Evolutionary conservation across 2,113 vertebrate species (phyloP), one percentile per base, ranked within the genome.

Genomic region (Ibidorhyncha struthersii): DNA sequence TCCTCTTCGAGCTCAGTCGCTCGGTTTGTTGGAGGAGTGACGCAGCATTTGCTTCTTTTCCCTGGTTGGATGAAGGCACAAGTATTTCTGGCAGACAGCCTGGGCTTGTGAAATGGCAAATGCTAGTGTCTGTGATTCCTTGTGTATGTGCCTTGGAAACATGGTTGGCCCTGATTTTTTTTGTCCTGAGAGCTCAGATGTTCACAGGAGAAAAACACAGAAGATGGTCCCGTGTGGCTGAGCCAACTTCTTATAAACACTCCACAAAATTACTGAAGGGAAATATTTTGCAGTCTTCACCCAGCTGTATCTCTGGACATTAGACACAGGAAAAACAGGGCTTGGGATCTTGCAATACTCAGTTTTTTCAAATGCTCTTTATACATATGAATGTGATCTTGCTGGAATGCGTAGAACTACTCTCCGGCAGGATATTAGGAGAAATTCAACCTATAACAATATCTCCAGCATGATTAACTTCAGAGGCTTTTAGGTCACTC

Each of bases 21-120:
- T 90, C 3, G 0, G 14, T 76, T 82, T 77, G 41, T 52, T 92
- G 72, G 69, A 90, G 88, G 59, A 89, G 40, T 87, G 83, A 91
- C 53, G 49, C 47, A 76, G 72, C 69, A 71, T 95, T 95, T 91
- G 40, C 53, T 95, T 95, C 92, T 93, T 89, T 95, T 94, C 73
- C 15, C 52, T 79, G 80, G 73, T 6, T 95, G 80, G 91, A 91
- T 94, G 73, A 91, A 94, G 36, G 83, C 71, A 56, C 30, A 91
- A 95, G 21, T 90, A 94, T 89, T 90, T 91, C 92, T 97, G 92
- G 95, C 86, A 94, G 73, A 29, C 34, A 87, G 65, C n/a, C 76
- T 86, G n/a, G 50, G 14, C 72, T 86, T 86, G 69, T 92, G 94
- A 90, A 86, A 82, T 47, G 92, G 80, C 62, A 74, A 82, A 78